Evolutionary conservation across 2,797 vertebrate species (phyloP).

Genomic region (Danio tinwini): DNA sequence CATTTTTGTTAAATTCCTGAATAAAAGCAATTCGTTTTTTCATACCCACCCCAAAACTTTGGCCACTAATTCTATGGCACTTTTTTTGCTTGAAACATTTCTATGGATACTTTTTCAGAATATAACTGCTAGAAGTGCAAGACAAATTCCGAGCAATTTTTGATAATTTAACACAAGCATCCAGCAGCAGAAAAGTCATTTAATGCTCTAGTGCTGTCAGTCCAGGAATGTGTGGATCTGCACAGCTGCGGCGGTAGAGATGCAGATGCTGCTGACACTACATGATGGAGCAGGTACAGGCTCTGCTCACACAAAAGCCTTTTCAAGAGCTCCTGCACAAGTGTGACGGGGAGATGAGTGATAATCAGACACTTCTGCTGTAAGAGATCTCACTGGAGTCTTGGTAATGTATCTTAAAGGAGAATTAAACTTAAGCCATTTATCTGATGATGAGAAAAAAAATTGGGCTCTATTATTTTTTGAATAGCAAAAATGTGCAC

Average conservation of each 20-base stretch:
- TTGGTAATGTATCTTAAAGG: background rate
- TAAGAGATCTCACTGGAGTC: background rate
- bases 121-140: background rate
- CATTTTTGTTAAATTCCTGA: no score
- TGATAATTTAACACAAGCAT: slow-evolving; percentile 7
- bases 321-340: slow-evolving; percentile 17
- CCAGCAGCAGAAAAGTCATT: slow-evolving; percentile 9
- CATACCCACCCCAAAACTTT: no score
- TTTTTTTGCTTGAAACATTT: background rate
- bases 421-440: background rate
- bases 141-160: slow-evolving; percentile 16
- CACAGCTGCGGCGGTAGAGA: slow-evolving; percentile 13
- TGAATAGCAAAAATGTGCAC: no score
- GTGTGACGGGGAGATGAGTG: slow-evolving; percentile 35
- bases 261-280: background rate
- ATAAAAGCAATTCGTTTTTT: no score
- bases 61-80: background rate
- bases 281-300: slow-evolving; percentile 31
- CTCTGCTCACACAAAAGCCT: slow-evolving; percentile 15
- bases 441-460: background rate
- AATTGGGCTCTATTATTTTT: no score
- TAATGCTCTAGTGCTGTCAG: background rate
- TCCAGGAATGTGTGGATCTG: slow-evolving; percentile 35
- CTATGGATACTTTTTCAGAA: background rate
- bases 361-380: slow-evolving; percentile 3